A percentile compares a stretch with the other conserved stretches of the same genome.
phyloP scores from a whole-genome alignment of 2,797 vertebrate genomes.

The Trachops cirrhosus region DNA sequence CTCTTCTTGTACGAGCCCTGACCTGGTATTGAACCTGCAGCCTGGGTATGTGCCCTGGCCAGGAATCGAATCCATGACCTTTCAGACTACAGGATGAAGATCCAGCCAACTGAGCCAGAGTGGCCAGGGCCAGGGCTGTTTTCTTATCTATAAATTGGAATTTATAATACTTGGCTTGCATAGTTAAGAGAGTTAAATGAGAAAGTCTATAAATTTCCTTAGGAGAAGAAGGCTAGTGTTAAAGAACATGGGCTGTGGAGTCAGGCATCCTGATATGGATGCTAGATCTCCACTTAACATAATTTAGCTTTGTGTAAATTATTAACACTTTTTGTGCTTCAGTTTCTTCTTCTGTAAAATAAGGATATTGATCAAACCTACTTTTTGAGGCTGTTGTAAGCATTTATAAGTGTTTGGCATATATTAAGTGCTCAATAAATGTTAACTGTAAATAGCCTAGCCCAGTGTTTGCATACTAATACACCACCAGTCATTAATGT shows the following conservation, averaged over 20 bases:
- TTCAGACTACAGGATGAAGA: background rate
- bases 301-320: background rate
- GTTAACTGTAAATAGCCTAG: background rate
- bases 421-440: background rate
- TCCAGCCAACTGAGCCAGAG: background rate
- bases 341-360: background rate
- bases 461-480: background rate
- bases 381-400: background rate
- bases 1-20: background rate
- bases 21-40: background rate
- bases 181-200: background rate
- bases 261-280: background rate
- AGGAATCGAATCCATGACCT: background rate
- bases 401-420: background rate
- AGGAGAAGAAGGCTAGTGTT: background rate
- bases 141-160: background rate
- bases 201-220: background rate
- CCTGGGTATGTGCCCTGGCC: background rate
- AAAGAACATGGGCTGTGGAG: background rate
- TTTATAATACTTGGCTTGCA: background rate
- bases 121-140: background rate
- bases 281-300: background rate
- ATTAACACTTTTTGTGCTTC: background rate
- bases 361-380: background rate
- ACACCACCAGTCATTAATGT: background rate